phyloP scores from a whole-genome alignment of 2,113 vertebrate genomes.

The Coregonus clupeaformis region DNA sequence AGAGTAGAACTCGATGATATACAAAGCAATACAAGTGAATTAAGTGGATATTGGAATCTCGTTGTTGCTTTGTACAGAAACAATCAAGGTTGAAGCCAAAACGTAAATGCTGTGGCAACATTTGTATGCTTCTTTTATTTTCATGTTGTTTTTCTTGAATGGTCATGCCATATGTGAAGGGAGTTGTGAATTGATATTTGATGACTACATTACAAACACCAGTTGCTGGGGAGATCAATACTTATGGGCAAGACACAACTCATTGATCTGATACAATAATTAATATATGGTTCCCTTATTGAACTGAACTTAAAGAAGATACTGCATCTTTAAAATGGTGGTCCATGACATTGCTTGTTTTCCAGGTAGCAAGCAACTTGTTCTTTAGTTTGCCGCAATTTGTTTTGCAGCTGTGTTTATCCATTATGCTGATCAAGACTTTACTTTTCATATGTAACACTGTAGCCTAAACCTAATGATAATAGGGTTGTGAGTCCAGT shows the following conservation, averaged over 20 bases:
- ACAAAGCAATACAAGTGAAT: too few relatives aligned
- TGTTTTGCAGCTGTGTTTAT: constrained; percentile 12
- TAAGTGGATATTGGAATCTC: too few relatives aligned
- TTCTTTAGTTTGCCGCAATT: not conserved
- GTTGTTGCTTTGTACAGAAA: too few relatives aligned
- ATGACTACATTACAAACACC: not conserved
- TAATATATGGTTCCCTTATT: not conserved
- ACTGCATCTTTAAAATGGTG: constrained; percentile 85
- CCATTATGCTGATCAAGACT: constrained; percentile 12
- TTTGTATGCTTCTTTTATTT: not conserved
- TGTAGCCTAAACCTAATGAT: not conserved
- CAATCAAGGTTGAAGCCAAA: not conserved
- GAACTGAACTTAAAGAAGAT: constrained; percentile 59
- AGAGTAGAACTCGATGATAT: too few relatives aligned
- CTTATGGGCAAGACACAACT: not conserved
- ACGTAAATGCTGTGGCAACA: not conserved
- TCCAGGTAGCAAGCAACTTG: not conserved
- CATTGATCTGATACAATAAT: not conserved
- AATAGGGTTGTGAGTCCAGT: not conserved
- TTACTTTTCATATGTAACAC: constrained; percentile 3
- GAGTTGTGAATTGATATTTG: not conserved
- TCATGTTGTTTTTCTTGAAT: constrained; percentile 10
- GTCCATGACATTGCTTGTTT: constrained; percentile 55
- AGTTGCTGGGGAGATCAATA: constrained; percentile 65
- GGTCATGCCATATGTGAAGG: constrained; percentile 33